These are phyloP conservation scores for Reticulitermes speratus DNA, from an alignment of 1,140 invertebrate genomes.

Conservation along the genomic window DNA sequence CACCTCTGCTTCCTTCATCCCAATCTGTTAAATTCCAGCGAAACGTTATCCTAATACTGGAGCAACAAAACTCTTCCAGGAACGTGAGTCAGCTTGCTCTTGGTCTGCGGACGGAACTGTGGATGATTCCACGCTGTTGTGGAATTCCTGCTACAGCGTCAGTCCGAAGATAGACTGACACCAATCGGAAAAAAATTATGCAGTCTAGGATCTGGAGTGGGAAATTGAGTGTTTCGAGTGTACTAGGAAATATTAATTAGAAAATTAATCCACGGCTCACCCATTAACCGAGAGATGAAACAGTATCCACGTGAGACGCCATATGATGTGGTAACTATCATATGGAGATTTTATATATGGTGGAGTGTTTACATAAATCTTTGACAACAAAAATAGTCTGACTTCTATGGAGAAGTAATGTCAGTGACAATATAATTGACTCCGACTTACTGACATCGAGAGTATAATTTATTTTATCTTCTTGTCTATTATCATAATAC, in stretches of 20 bases:
- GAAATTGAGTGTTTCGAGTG: not conserved
- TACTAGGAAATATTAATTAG: not conserved
- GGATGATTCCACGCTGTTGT: not conserved
- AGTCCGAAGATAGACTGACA: too few species aligned
- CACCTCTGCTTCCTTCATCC: not conserved
- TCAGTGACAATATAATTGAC: too few species aligned
- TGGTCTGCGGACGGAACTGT: not conserved
- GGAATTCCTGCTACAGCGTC: not conserved
- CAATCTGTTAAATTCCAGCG: not conserved
- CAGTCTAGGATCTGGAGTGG: not conserved
- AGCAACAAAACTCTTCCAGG: not conserved
- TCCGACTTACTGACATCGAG: too few species aligned
- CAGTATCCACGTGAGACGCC: not conserved
- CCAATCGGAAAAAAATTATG: too few species aligned
- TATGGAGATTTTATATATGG: too few species aligned
- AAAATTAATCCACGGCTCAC: not conserved
- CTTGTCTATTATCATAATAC: too few species aligned
- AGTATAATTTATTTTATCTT: too few species aligned
- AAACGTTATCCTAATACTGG: not conserved
- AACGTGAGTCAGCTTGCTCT: not conserved
- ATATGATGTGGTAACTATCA: not conserved
- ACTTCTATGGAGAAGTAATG: too few species aligned
- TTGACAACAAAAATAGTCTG: too few species aligned
- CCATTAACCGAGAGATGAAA: not conserved
- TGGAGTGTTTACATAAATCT: too few species aligned